These are phyloP conservation scores for Lateolabrax maculatus DNA, from an alignment of 2,797 vertebrate genomes.

Conservation along the genomic window DNA sequence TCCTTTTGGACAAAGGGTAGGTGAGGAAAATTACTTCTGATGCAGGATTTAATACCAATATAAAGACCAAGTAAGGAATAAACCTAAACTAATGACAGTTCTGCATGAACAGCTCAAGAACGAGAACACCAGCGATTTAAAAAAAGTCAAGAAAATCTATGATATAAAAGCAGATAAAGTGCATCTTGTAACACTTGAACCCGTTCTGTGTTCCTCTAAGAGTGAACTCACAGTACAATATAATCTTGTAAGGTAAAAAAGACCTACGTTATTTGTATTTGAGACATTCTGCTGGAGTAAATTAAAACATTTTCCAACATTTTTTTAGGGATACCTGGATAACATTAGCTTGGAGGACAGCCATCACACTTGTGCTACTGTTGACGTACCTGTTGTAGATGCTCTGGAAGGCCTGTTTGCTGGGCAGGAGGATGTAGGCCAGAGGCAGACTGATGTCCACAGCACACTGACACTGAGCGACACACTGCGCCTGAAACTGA, in stretches of 20 bases:
- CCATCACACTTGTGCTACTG: not conserved
- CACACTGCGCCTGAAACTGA: conserved; percentile 90
- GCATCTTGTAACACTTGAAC: not conserved
- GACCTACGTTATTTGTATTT: not conserved
- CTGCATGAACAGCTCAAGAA: not conserved
- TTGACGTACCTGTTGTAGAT: conserved; percentile 91
- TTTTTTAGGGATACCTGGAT: not conserved
- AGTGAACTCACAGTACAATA: not conserved
- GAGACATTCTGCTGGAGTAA: not conserved
- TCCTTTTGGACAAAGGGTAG: conserved; percentile 75
- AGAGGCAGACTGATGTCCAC: conserved; percentile 90
- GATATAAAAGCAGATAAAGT: not conserved
- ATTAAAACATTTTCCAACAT: not conserved
- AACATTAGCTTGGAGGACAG: not conserved
- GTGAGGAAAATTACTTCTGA: conserved; percentile 28
- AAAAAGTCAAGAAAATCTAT: not conserved
- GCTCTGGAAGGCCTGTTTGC: conserved; percentile 93
- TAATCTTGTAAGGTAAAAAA: not conserved
- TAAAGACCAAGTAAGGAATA: conserved; percentile 15
- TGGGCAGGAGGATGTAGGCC: conserved; percentile 90
- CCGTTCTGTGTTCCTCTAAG: not conserved
- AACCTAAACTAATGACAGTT: not conserved
- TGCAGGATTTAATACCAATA: conserved; percentile 23
- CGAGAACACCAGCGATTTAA: not conserved
- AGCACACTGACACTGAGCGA: conserved; percentile 88